Base-by-base conservation (phyloP, 2,113 vertebrate species). In the Elephas maximus region DNA sequence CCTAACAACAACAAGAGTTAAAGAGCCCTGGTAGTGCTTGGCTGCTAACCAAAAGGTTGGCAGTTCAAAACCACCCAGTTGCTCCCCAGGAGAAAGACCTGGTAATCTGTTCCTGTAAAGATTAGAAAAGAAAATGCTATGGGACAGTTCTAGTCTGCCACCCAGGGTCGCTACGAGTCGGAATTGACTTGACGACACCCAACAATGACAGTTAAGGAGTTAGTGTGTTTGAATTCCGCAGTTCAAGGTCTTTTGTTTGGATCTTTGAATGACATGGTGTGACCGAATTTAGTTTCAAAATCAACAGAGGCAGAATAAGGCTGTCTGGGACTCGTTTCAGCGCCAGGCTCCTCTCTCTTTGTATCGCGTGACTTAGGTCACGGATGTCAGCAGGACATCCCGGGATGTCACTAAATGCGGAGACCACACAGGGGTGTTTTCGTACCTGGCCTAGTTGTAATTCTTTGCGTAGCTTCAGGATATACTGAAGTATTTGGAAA, bases 401-500 rank as follows among this genome's bases (percentile, higher is more conserved):
- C 12, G 78, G 73, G 81, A 28, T 20, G 57, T 63, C 51, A 80
- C 67, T 90, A 84, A 30, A 4, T 26, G 80, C 67, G 37, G 45
- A 88, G 57, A 74, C 95, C 69, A 41, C 92, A 21, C 63, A 8
- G 96, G 92, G 88, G 78, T 23, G 44, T 88, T 92, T 87, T 96
- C 98, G 51, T 99, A 99, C 99, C 99, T 99, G 99, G 98, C 97
- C 99, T 99, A 96, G 98, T 97, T 97, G 99, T 97, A 96, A 99
- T 98, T 98, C 99, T 99, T 98, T 99, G 98, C 95, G 99, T 98
- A 82, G 99, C 98, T 97, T 99, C 99, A 77, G 99, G 99, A 98
- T 99, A 99, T 95, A 98, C 99, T 67, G 99, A 99, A 97, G 99
- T 98, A 95, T 99, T 99, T 97, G 99, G 99, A 93, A 99, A 99